phyloP scores from a whole-genome alignment of 2,797 vertebrate species.

The Sebastes vulpes region DNA sequence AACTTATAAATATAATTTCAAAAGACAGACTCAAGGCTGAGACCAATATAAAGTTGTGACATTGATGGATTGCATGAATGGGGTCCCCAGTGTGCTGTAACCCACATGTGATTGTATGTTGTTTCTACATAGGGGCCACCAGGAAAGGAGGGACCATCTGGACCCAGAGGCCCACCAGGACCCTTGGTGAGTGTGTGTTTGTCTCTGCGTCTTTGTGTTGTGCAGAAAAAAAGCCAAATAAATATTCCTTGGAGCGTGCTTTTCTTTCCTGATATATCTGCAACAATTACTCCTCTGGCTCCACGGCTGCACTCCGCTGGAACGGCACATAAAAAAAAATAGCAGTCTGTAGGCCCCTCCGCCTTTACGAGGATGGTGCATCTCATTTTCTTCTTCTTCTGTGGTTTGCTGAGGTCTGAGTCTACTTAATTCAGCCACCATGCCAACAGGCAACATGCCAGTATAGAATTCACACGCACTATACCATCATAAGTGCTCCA shows the following conservation, averaged over 20 bases:
- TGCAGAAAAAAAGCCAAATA: slow-evolving; percentile 30
- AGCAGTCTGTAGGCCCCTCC: slow-evolving; percentile 20
- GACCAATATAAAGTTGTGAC: slow-evolving; percentile 46
- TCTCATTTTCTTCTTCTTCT: slow-evolving; percentile 67
- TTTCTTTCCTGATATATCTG: slow-evolving; percentile 63
- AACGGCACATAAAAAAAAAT: slow-evolving; percentile 47
- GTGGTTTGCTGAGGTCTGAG: slow-evolving; percentile 64
- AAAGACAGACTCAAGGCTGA: slow-evolving; percentile 29
- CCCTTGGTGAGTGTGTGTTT: slow-evolving; percentile 88
- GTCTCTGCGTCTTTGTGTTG: slow-evolving; percentile 34
- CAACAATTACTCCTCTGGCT: slow-evolving; percentile 63
- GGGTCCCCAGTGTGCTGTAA: slow-evolving; percentile 60
- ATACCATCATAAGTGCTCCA: slow-evolving; percentile 54
- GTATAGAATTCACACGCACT: slow-evolving; percentile 41
- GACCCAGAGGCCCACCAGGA: slow-evolving; percentile 95
- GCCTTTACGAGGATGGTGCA: slow-evolving; percentile 42
- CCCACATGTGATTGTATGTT: slow-evolving; percentile 69
- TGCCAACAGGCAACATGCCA: slow-evolving; percentile 65
- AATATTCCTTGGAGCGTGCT: slow-evolving; percentile 39
- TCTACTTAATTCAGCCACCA: slow-evolving; percentile 69
- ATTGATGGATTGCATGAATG: slow-evolving; percentile 66
- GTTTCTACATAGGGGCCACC: slow-evolving; percentile 90
- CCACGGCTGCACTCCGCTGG: slow-evolving; percentile 51
- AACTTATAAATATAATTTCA: slow-evolving; percentile 20
- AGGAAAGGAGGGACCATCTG: slow-evolving; percentile 96